Percentiles rank a stretch among this genome's conserved stretches.
Conservation (phyloP, 2,888 invertebrate species). For the Ophioninae sp. region DNA sequence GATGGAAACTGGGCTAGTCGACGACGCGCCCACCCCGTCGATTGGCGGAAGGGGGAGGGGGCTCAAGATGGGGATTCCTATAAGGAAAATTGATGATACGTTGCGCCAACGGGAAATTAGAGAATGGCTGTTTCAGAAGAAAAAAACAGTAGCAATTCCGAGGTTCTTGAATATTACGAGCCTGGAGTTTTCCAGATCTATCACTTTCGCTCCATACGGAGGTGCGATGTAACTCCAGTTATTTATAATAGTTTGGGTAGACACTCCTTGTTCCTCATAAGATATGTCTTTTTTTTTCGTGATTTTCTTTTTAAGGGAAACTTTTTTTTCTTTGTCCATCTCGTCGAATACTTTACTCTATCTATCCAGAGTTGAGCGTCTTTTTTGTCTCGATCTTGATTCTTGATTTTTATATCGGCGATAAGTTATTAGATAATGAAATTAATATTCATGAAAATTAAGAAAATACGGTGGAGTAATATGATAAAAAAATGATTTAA, state of each 20-base stretch:
- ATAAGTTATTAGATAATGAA: too few species aligned
- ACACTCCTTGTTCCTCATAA: too few species aligned
- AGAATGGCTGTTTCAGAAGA: background rate
- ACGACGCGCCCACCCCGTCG: conserved; percentile 5
- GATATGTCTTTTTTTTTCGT: too few species aligned
- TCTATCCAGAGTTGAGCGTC: too few species aligned
- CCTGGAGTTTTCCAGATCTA: background rate
- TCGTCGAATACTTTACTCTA: too few species aligned
- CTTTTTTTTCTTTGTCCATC: too few species aligned
- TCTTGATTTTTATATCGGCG: too few species aligned
- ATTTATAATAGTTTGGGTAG: background rate
- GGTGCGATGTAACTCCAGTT: background rate
- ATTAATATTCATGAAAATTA: too few species aligned
- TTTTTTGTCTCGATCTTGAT: too few species aligned
- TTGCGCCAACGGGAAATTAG: background rate
- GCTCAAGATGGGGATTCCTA: background rate
- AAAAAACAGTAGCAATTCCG: background rate
- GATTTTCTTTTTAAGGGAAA: too few species aligned
- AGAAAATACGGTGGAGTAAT: too few species aligned
- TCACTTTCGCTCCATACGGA: background rate
- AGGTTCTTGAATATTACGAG: background rate
- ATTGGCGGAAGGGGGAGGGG: background rate
- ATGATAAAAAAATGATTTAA: too few species aligned
- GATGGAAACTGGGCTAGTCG: conserved; percentile 37
- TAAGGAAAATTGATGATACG: background rate